phyloP scores from a whole-genome alignment of 2,113 vertebrate species.

The Sigmodon hispidus region DNA sequence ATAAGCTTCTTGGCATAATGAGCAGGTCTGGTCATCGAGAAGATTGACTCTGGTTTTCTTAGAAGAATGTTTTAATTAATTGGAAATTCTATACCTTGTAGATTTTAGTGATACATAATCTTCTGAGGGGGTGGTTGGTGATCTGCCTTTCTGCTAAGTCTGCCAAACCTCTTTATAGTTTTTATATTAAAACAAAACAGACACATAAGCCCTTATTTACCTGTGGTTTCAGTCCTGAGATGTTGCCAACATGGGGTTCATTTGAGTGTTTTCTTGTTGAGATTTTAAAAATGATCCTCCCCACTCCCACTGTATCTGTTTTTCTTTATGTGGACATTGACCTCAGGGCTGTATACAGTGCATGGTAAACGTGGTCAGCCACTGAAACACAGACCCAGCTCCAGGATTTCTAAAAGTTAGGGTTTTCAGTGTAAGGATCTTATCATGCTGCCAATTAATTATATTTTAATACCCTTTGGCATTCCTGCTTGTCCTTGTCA shows the following conservation, averaged over 20 bases:
- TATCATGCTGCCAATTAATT: constrained; percentile 65
- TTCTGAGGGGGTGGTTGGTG: constrained; percentile 5
- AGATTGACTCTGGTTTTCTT: constrained; percentile 1
- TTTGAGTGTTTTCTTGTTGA: neutral
- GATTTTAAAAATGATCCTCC: neutral
- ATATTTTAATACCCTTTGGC: constrained; percentile 76
- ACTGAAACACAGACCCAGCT: no score
- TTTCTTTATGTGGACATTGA: neutral
- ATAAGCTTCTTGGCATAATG: constrained; percentile 16
- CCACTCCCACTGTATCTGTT: neutral
- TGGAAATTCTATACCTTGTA: constrained; percentile 37
- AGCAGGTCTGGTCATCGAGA: constrained; percentile 23
- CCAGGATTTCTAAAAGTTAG: neutral
- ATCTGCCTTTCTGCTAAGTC: constrained; percentile 1
- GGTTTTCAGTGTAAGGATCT: constrained; percentile 63
- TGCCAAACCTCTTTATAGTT: neutral
- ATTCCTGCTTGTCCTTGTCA: constrained; percentile 69
- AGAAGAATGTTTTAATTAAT: constrained; percentile 45
- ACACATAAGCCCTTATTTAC: neutral
- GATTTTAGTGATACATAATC: constrained; percentile 22
- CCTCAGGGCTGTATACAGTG: neutral
- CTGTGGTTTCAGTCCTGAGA: constrained; percentile 27
- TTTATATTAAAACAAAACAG: neutral
- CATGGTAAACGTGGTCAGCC: neutral
- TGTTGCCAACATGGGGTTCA: neutral